Evolutionary conservation across 1,140 invertebrate species (phyloP).

Genomic region (Pseudomyrmex pallidus): DNA sequence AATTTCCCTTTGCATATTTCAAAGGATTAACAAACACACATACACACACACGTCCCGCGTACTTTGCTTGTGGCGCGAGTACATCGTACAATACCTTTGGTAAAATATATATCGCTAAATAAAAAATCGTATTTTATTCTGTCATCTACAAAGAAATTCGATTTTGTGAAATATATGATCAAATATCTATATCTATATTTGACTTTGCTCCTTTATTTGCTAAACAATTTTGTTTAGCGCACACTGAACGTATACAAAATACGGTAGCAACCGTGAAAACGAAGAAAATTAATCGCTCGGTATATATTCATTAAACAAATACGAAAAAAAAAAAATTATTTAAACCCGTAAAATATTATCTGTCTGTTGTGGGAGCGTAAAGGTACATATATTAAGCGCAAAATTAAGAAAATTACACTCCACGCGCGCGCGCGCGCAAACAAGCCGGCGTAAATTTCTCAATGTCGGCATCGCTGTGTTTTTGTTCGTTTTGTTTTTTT

Average conservation of each 20-base stretch:
- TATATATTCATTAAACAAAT: not conserved
- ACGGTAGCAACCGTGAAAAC: not conserved
- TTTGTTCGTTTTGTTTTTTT: constrained; percentile 29
- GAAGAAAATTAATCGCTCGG: constrained; percentile 53
- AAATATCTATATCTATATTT: constrained; percentile 11
- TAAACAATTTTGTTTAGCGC: not conserved
- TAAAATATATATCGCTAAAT: constrained; percentile 33
- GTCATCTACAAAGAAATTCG: constrained; percentile 29
- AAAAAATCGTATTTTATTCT: constrained; percentile 55
- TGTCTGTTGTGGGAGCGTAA: not conserved
- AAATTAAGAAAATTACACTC: constrained; percentile 71
- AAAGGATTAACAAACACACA: constrained; percentile 46
- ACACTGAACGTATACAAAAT: too few species aligned
- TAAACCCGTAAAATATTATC: constrained; percentile 55
- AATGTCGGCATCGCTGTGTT: constrained; percentile 11
- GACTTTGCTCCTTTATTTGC: not conserved
- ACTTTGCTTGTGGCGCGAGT: constrained; percentile 22
- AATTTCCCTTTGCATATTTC: constrained; percentile 49
- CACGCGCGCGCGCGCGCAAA: constrained; percentile 11
- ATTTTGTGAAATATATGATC: constrained; percentile 30
- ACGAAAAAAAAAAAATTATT: not conserved
- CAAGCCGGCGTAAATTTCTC: constrained; percentile 64
- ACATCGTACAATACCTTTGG: constrained; percentile 38
- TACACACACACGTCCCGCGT: not conserved
- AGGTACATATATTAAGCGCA: constrained; percentile 42